Percentiles rank a stretch among this genome's conserved stretches.
Conservation (phyloP, 2,113 vertebrate genomes). For the Anolis carolinensis region DNA sequence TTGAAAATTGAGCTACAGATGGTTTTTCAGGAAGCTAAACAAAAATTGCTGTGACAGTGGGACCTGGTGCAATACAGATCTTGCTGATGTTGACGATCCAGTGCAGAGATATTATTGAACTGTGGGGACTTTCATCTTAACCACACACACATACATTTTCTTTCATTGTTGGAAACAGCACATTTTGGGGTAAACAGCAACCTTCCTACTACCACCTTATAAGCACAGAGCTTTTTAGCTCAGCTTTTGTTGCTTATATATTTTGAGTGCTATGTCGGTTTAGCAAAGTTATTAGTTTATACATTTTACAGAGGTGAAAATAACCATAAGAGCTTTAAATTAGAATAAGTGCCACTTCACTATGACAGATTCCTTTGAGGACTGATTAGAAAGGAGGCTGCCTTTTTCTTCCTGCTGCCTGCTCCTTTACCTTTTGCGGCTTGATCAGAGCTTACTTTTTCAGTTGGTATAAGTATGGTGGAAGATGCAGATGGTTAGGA, state of each 20-base stretch:
- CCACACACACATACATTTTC: constrained; percentile 36
- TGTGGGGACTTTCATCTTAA: constrained; percentile 3
- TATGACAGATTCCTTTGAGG: constrained; percentile 80
- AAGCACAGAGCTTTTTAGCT: constrained; percentile 13
- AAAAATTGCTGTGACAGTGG: constrained; percentile 28
- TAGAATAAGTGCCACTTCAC: constrained; percentile 83
- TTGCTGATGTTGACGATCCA: constrained; percentile 30
- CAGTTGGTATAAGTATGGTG: constrained; percentile 60
- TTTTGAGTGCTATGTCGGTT: constrained; percentile 73
- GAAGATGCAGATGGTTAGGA: neutral
- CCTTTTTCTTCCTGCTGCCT: constrained; percentile 66
- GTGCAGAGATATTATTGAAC: constrained; percentile 34
- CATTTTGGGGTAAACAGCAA: neutral
- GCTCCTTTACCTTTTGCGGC: constrained; percentile 68
- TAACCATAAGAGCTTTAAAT: constrained; percentile 81
- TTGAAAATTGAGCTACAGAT: constrained; percentile 9
- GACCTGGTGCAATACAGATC: constrained; percentile 34
- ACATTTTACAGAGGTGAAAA: constrained; percentile 79
- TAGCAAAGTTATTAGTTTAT: constrained; percentile 81
- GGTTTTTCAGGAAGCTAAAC: constrained; percentile 44
- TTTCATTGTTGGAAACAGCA: constrained; percentile 35
- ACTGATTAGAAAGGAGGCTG: constrained; percentile 77
- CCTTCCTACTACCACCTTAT: neutral
- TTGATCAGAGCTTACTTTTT: constrained; percentile 75
- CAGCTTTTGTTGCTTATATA: constrained; percentile 63